A percentile compares a stretch with the other conserved stretches of the same genome.
Conservation (phyloP, 2,797 vertebrate species). For the Hypotaenidia philippensis region DNA sequence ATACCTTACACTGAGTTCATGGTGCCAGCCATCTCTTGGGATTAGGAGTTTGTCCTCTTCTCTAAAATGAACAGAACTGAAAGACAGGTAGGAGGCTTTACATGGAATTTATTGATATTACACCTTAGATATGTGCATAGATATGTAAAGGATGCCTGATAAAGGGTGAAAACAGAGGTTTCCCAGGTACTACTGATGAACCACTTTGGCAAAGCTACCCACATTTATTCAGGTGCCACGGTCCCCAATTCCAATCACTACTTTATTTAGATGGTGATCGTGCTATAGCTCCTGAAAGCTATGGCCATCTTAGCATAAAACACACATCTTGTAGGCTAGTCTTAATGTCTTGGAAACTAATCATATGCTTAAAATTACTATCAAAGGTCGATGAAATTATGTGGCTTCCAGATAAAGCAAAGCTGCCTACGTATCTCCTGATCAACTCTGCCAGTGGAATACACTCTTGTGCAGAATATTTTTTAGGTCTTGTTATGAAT, state of each 20-base stretch:
- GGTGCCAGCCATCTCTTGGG: not conserved
- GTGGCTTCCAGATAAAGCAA: not conserved
- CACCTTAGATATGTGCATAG: not conserved
- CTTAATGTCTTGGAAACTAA: not conserved
- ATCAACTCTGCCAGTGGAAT: not conserved
- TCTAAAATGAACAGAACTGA: not conserved
- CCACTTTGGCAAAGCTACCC: not conserved
- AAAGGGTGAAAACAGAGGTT: not conserved
- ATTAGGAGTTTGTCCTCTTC: not conserved
- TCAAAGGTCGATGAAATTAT: not conserved
- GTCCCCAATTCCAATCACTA: not conserved
- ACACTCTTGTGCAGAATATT: not conserved
- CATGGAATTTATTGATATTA: not conserved
- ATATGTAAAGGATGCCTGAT: not conserved
- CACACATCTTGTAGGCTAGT: not conserved
- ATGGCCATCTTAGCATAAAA: not conserved
- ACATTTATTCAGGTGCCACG: not conserved
- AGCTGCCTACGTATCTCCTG: not conserved
- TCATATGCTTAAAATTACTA: not conserved
- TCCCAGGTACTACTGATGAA: not conserved
- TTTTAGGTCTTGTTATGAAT: not conserved
- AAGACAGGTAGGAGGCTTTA: not conserved
- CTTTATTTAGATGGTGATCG: not conserved
- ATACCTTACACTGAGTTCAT: not conserved
- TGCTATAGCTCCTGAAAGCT: not conserved